Conservation (phyloP, 2,797 vertebrate genomes). For the Myotis myotis region DNA sequence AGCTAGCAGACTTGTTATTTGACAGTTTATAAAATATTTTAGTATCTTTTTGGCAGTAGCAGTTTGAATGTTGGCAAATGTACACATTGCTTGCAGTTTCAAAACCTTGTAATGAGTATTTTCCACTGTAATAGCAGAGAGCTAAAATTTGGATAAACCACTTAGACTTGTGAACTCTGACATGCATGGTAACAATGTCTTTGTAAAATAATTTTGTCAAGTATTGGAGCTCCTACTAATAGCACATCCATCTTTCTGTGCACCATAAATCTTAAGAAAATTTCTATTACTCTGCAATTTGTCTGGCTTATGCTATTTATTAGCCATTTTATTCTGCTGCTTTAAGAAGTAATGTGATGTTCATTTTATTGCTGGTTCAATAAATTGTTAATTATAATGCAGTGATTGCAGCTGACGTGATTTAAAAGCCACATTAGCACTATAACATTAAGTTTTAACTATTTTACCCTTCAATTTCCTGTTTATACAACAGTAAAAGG, state of each 20-base stretch:
- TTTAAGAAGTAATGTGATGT: conserved; percentile 92
- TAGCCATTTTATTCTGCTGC: conserved; percentile 92
- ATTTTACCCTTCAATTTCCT: conserved; percentile 91
- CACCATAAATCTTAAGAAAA: conserved; percentile 91
- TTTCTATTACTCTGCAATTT: conserved; percentile 93
- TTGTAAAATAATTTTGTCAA: conserved; percentile 89
- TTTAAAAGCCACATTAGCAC: conserved; percentile 92
- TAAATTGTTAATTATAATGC: conserved; percentile 94
- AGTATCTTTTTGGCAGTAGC: conserved; percentile 87
- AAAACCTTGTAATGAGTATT: conserved; percentile 87
- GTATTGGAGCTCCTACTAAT: conserved; percentile 89
- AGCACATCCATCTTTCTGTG: conserved; percentile 91
- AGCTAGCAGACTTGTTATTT: conserved; percentile 87
- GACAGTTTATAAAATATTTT: conserved; percentile 89
- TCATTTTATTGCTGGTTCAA: conserved; percentile 93
- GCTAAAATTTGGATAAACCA: conserved; percentile 88
- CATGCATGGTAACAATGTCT: conserved; percentile 88
- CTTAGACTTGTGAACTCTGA: conserved; percentile 90
- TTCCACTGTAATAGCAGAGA: conserved; percentile 86
- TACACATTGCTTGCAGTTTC: conserved; percentile 84
- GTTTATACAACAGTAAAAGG: conserved; percentile 91
- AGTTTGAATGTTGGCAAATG: conserved; percentile 87
- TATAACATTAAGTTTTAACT: conserved; percentile 92
- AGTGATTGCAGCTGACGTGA: conserved; percentile 92
- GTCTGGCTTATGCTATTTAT: conserved; percentile 92